Evolutionary conservation across 2,113 vertebrate genomes (phyloP).

Genomic region (Oreochromis spilurus): DNA sequence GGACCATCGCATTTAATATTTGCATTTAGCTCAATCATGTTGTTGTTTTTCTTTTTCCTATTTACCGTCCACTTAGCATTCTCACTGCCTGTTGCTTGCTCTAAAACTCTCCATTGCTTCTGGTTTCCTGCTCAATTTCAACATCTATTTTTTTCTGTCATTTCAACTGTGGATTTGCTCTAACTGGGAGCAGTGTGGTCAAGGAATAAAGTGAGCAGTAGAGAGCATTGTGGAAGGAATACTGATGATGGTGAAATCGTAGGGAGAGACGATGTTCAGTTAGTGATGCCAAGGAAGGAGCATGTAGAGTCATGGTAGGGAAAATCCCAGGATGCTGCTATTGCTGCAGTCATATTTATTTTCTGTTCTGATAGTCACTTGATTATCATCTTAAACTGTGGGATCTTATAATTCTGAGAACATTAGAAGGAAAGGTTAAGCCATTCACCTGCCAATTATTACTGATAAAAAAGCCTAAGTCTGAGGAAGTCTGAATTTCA

Average conservation of each 20-base stretch:
- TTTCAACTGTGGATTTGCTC: not conserved
- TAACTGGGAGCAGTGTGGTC: not conserved
- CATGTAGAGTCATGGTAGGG: not conserved
- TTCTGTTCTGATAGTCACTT: not conserved
- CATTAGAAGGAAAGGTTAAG: not conserved
- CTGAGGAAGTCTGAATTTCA: not conserved
- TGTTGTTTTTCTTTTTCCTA: not conserved
- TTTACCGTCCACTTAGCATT: not conserved
- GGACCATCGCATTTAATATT: not conserved
- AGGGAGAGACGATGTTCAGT: not conserved
- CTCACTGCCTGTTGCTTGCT: not conserved
- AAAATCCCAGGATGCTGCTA: not conserved
- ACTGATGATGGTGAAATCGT: not conserved
- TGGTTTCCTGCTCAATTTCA: not conserved
- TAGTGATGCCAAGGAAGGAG: not conserved
- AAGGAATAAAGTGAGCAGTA: not conserved
- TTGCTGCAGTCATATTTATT: not conserved
- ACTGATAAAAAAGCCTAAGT: not conserved
- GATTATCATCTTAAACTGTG: not conserved
- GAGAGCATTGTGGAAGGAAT: constrained; percentile 16
- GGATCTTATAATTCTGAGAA: not conserved
- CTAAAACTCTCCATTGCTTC: not conserved
- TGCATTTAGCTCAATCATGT: not conserved
- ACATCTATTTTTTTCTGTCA: not conserved
- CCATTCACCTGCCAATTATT: not conserved